Evolutionary conservation across 2,113 vertebrate species (phyloP), one percentile per base, ranked within the genome.

Genomic region (Stegastes partitus): DNA sequence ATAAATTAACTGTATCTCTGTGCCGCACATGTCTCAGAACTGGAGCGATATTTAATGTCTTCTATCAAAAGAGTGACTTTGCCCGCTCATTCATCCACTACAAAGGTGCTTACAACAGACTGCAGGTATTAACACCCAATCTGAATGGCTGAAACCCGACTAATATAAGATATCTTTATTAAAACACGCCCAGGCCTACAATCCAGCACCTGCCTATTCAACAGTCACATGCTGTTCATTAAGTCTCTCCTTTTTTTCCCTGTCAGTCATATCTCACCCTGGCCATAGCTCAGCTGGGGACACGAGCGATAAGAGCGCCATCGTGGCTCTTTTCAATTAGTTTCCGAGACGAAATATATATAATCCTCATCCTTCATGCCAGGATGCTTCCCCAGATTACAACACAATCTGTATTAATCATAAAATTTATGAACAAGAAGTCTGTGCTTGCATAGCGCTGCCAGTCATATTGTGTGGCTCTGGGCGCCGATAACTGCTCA

Each of bases 351-450:
- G 87, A 90, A 85, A 89, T 85, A 87, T 59, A 83, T 76, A 77
- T 90, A 92, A 92, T 91, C 89, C 87, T 87, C 81, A 89, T 89
- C 84, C 86, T 91, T 93, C 89, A 91, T 90, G 91, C 89, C 87
- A 89, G 87, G 84, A 93, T 90, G 87, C 87, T 78, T 87, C 81
- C 77, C 75, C 73, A 89, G 87, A 93, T 92, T 92, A 88, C 74
- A 87, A 72, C 73, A 66, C 84, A 89, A 89, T 83, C 85, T 90
- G 87, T 91, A 89, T 91, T 89, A 89, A 89, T 91, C 90, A 91
- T 79, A 54, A 88, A 77, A 87, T 85, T 70, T 87, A 89, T 89
- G 86, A 91, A 90, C 51, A 81, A 69, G 77, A 86, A 85, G 75
- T 85, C 62, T 80, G 79, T 81, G 80, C 66, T 86, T 80, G 65